These are phyloP conservation scores for Blera fallax DNA, from an alignment of 2,888 invertebrate genomes.

Conservation along the genomic window DNA sequence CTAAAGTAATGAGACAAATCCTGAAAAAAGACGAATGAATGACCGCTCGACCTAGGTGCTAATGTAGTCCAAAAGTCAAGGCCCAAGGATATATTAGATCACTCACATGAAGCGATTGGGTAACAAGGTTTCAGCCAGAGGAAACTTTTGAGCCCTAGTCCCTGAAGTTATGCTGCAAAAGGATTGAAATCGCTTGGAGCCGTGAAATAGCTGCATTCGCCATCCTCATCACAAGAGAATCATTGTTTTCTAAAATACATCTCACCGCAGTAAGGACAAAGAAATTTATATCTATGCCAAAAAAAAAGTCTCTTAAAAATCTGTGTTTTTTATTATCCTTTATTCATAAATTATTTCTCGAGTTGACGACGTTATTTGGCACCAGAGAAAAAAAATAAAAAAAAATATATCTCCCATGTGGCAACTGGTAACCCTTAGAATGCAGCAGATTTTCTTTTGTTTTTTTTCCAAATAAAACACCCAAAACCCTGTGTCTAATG, in stretches of 20 bases:
- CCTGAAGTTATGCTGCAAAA: not conserved
- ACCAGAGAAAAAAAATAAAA: not conserved
- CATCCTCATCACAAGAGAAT: not conserved
- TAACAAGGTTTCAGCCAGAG: no score
- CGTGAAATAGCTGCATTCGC: not conserved
- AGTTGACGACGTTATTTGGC: conserved; percentile 49
- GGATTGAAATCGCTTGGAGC: not conserved
- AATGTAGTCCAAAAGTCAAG: no score
- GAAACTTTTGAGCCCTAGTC: no score
- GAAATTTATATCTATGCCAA: conserved; percentile 22
- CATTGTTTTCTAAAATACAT: conserved; percentile 33
- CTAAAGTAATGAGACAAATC: no score
- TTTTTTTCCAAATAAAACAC: not conserved
- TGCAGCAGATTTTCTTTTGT: conserved; percentile 45
- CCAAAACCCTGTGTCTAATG: conserved; percentile 57
- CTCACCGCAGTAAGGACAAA: conserved; percentile 32
- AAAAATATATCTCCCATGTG: not conserved
- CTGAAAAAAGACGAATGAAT: no score
- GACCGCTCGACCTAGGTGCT: no score
- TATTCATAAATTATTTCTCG: conserved; percentile 15
- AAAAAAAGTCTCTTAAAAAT: conserved; percentile 6
- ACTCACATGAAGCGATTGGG: no score
- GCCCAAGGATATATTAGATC: no score
- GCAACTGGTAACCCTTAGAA: conserved; percentile 30
- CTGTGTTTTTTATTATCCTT: conserved; percentile 23